Percentiles rank a stretch among this genome's conserved stretches.
Evolutionary conservation across 2,888 invertebrate genomes (phyloP).

Genomic region (Acronicta psi): DNA sequence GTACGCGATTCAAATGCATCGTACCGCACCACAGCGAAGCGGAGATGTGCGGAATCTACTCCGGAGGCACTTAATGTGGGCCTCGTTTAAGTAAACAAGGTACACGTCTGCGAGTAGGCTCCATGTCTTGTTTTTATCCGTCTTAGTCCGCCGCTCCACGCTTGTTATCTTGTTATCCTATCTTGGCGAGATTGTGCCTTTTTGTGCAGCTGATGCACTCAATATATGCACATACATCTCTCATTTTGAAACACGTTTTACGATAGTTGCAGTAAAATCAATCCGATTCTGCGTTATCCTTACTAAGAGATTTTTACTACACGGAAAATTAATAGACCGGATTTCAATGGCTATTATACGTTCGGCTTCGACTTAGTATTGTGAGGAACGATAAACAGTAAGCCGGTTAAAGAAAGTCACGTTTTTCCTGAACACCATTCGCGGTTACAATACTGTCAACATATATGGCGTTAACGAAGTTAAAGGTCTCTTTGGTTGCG

Average conservation of each 20-base stretch:
- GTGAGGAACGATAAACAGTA: constrained; percentile 63
- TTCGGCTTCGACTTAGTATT: constrained; percentile 38
- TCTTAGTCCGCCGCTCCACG: constrained; percentile 83
- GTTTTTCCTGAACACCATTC: constrained; percentile 75
- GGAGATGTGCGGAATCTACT: constrained; percentile 59
- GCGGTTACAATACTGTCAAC: constrained; percentile 73
- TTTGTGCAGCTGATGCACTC: constrained; percentile 78
- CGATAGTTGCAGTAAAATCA: constrained; percentile 33
- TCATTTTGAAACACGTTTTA: constrained; percentile 62
- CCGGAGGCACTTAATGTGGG: constrained; percentile 74
- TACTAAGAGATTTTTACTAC: constrained; percentile 26
- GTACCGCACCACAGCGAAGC: constrained; percentile 46
- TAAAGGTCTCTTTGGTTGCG: constrained; percentile 70
- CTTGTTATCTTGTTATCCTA: constrained; percentile 89
- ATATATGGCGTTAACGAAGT: constrained; percentile 79
- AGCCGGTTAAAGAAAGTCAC: constrained; percentile 77
- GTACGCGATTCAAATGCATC: constrained; percentile 48
- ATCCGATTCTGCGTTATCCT: constrained; percentile 20
- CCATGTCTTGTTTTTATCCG: constrained; percentile 85
- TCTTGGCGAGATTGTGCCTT: constrained; percentile 85
- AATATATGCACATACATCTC: constrained; percentile 75
- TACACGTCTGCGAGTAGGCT: constrained; percentile 82
- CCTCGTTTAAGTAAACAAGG: constrained; percentile 88
- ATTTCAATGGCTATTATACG: constrained; percentile 24
- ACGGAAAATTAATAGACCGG: constrained; percentile 32